Base-by-base conservation (phyloP, 2,113 vertebrate genomes). In the Vidua macroura region DNA sequence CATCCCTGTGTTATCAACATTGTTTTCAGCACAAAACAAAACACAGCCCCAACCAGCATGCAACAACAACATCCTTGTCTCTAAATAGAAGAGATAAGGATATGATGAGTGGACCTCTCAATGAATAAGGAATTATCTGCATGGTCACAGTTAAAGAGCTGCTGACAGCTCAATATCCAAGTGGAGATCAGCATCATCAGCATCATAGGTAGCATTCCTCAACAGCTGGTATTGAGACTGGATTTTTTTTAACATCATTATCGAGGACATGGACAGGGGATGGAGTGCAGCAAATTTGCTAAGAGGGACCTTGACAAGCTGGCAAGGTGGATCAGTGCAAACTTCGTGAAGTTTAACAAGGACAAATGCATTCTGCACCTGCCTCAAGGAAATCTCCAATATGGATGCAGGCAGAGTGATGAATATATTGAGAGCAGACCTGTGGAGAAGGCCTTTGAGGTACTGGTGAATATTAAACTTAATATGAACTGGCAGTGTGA, bases 141-240 rank as follows among this genome's bases (percentile, higher is more conserved):
- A 63, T 8, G 3, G 12, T 30, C 13, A 11, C n/a, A 46, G 37
- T 59, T 6, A 52, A 33, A 72, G 28, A 6, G 2, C 30, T 90
- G 12, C 3, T 17, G 9, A 33, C 18, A 4, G 13, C 16, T 56
- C 3, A 1, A 6, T 51, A 22, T 18, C 20, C 6, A 30, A 7
- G 8, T 60, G 37, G 37, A 78, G 23, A 58, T 13, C 11, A 43
- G 16, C 9, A 30, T 25, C 1, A 35, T 35, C 35, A 35, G 35
- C 35, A 35, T 35, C 35, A 35, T 35, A 3, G 51, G 15, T 21
- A 7, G 3, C 27, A 13, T 62, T 48, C 12, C 17, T 37, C 41
- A 66, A 12, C 0, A 1, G 6, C 41, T 1, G 0, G 4, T 33
- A 41, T 3, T 46, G 19, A 20, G 12, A 84, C 46, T 3, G 1